Evolutionary conservation across 2,113 vertebrate genomes (phyloP).

Genomic region (Toxotes jaculatrix): DNA sequence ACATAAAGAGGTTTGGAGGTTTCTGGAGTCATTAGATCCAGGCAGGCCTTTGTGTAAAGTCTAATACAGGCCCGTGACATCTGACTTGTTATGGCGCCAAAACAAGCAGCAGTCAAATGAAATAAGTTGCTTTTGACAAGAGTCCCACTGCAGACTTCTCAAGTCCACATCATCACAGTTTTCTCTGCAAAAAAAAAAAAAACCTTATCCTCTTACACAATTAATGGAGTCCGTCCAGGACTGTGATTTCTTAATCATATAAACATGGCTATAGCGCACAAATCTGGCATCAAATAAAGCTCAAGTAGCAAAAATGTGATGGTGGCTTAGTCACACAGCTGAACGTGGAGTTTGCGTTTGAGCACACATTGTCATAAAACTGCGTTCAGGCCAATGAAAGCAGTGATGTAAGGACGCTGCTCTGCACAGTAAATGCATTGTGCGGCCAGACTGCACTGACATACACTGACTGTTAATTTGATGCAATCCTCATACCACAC

Average conservation of each 20-base stretch:
- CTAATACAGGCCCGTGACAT: neutral
- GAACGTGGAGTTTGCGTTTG: neutral
- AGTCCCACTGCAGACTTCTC: conserved; percentile 11
- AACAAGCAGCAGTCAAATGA: conserved; percentile 22
- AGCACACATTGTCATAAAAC: neutral
- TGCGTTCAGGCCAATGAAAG: neutral
- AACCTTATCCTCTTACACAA: neutral
- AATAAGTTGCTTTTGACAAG: neutral
- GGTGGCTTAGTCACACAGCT: neutral
- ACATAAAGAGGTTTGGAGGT: neutral
- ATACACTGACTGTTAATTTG: neutral
- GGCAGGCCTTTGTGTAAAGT: conserved; percentile 8
- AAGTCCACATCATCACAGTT: neutral
- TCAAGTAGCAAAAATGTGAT: neutral
- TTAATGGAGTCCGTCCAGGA: neutral
- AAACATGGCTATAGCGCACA: neutral
- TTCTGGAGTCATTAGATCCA: neutral
- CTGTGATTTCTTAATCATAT: neutral
- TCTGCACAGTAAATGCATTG: neutral
- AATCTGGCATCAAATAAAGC: neutral
- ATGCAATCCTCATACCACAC: neutral
- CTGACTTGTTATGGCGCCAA: conserved; percentile 15
- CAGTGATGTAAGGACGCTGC: neutral
- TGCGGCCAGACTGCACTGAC: neutral
- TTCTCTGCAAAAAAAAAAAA: neutral